Percentiles rank a stretch among this genome's conserved stretches.
Conservation (phyloP, 2,113 vertebrate genomes). For the Tragulus kanchil region DNA sequence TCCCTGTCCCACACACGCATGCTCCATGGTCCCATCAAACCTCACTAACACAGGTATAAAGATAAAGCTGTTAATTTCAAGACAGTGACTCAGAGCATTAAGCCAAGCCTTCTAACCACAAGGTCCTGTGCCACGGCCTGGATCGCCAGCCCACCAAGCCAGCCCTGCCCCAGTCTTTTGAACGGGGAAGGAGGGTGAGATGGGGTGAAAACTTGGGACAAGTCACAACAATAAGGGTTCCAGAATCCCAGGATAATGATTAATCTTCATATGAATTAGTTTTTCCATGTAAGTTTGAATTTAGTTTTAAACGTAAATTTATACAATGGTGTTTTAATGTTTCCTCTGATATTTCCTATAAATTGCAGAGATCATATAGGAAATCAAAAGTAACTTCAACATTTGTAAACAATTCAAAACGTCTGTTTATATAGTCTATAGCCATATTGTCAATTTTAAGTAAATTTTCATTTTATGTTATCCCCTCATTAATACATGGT, state of each 20-base stretch:
- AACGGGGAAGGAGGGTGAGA: neutral
- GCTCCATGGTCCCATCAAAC: neutral
- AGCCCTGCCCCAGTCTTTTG: neutral
- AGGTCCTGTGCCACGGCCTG: fast-evolving
- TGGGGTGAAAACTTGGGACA: neutral
- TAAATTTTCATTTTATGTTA: slow-evolving; percentile 32
- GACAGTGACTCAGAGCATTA: neutral
- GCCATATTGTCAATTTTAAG: neutral
- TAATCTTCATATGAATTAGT: neutral
- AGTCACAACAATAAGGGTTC: neutral
- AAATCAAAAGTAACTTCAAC: neutral
- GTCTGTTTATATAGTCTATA: neutral
- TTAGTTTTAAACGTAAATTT: slow-evolving; percentile 25
- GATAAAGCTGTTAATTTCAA: neutral
- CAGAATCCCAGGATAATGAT: neutral
- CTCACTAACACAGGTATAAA: neutral
- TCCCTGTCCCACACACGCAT: neutral
- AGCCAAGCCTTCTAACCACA: neutral
- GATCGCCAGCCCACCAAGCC: neutral
- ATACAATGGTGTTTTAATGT: neutral
- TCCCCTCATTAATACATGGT: neutral
- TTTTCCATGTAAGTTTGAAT: slow-evolving; percentile 29
- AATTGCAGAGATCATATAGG: neutral
- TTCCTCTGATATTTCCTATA: neutral
- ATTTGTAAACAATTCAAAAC: slow-evolving; percentile 15